Percentiles rank a stretch among this genome's conserved stretches.
Evolutionary conservation across 2,113 vertebrate species (phyloP).

Genomic region (Saguinus imperator): DNA sequence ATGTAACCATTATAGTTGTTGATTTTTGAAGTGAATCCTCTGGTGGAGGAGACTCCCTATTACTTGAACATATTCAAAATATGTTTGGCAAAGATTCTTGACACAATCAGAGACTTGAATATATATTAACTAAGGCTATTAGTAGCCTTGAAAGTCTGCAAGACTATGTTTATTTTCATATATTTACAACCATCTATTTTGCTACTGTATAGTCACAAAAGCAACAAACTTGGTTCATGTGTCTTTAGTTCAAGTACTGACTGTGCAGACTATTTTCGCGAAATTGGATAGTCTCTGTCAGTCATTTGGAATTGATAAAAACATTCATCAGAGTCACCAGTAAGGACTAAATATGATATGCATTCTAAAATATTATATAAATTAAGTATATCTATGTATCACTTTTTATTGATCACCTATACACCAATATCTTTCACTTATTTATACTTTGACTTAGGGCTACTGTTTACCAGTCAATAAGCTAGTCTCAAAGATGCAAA

Average conservation of each 20-base stretch:
- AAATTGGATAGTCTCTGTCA: not conserved
- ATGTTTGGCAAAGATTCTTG: not conserved
- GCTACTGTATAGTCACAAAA: not conserved
- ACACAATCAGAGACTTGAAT: not conserved
- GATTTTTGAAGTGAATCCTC: not conserved
- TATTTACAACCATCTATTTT: constrained; percentile 1
- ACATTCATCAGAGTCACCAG: not conserved
- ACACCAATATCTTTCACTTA: not conserved
- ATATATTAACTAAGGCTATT: constrained; percentile 1
- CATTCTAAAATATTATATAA: not conserved
- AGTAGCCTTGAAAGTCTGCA: not conserved
- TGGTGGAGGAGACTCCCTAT: not conserved
- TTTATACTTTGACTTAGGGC: not conserved
- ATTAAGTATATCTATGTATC: not conserved
- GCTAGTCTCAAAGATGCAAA: not conserved
- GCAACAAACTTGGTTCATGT: not conserved
- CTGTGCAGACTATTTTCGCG: not conserved
- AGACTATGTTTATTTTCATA: not conserved
- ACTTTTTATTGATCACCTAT: not conserved
- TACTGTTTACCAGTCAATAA: not conserved
- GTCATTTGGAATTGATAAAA: not conserved
- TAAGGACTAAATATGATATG: not conserved
- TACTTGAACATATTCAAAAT: not conserved
- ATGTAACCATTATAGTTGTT: not conserved
- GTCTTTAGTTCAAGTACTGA: not conserved